phyloP scores from a whole-genome alignment of 2,113 vertebrate genomes.

The Isurus oxyrinchus region DNA sequence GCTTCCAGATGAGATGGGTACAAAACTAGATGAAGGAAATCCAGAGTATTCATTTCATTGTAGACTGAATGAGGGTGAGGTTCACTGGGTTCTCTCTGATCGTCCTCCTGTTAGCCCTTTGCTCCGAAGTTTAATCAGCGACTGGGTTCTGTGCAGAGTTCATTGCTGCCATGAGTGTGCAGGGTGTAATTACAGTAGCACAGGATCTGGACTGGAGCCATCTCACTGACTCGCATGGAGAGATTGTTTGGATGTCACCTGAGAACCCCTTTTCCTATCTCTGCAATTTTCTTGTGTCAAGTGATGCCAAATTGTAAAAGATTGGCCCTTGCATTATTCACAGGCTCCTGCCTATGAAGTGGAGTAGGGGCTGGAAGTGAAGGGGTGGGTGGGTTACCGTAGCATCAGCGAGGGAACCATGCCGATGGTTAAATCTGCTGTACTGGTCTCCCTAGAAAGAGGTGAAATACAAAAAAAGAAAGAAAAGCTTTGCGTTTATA shows the following conservation, averaged over 20 bases:
- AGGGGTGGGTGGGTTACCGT: background rate
- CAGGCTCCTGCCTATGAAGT: background rate
- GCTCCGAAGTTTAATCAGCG: background rate
- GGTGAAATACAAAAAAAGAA: background rate
- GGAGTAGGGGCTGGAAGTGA: background rate
- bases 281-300: constrained; percentile 17
- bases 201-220: background rate
- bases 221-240: background rate
- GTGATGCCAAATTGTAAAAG: constrained; percentile 4
- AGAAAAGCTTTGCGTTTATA: background rate
- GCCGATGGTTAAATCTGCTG: background rate
- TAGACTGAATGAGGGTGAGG: background rate
- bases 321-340: background rate
- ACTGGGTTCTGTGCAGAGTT: background rate
- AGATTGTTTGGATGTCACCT: background rate
- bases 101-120: background rate
- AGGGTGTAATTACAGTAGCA: constrained; percentile 24
- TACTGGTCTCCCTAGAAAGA: background rate
- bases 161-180: background rate
- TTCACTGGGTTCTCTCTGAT: background rate
- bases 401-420: background rate
- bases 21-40: background rate
- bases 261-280: background rate
- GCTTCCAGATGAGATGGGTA: background rate
- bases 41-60: background rate